Evolutionary conservation across 1,140 invertebrate species (phyloP), one percentile per base, ranked within the genome.

Genomic region (Drosophila tsacasi): DNA sequence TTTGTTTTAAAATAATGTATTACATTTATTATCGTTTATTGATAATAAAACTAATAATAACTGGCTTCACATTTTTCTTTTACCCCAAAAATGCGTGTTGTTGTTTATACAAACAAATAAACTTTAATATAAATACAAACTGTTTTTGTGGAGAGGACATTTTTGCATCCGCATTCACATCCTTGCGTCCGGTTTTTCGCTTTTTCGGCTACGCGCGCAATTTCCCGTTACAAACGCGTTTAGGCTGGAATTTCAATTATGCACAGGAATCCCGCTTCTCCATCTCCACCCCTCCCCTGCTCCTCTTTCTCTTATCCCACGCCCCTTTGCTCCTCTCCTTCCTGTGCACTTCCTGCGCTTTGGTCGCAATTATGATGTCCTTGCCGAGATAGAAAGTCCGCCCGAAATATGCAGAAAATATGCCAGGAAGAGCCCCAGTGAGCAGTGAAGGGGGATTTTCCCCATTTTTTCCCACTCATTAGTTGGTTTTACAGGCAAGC

Each of bases 171-270:
- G 77, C 68, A 84, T 72, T 81, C 80, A 79, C 39, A 60, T 79
- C 61, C 73, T 35, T 65, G 62, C 50, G 52, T 86, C 83, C 79
- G 76, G 64, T 47, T 63, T 76, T 67, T 57, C 27, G 67, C 72
- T 57, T 78, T 83, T 89, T 87, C 72, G 84, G 81, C 76, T 23
- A 57, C 50, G 50, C 79, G 68, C 85, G 85, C 77, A 89, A 89
- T 89, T 89, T 89, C 84, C 84, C 78, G 85, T 84, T 72, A 90
- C 78, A 90, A 89, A 90, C 84, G 84, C 84, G 85, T 79, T 89
- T 89, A 89, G 85, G 78, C 85, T 89, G 81, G 84, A 90, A 89
- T 89, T 89, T 89, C 85, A 89, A 89, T 89, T 89, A 89, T 89
- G 84, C 84, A 81, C 85, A 89, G 84, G 84, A 89, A 81, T 81